Base-by-base conservation (phyloP, 1,140 invertebrate species). In the Drosophila pseudoobscura region DNA sequence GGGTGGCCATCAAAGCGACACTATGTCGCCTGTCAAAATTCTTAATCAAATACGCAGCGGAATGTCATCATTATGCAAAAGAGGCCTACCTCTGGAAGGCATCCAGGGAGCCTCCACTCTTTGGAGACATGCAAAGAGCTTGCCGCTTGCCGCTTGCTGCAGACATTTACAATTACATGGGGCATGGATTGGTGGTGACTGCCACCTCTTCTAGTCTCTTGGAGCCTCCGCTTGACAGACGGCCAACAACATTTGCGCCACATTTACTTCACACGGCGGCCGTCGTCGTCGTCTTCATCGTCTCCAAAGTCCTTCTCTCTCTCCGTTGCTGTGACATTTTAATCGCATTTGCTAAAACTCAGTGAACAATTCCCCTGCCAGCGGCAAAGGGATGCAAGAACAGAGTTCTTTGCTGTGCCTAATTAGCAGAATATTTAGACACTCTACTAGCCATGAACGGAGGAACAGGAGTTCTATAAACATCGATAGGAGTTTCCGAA, bases 281-380 rank as follows among this genome's bases (percentile, higher is more conserved):
- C 71, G 68, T 62, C 75, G 24, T 26, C 24, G 24, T 24, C 24
- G 24, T 20, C 20, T 1, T 20, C 20, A 63, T 74, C 63, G 31
- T 59, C 43, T 53, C 54, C 72, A 75, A 75, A 55, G 71, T 57
- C 61, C 39, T 52, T 75, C 61, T 39, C 53, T 56, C 54, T 47
- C 60, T 52, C 60, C 11, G 35, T 13, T 39, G 35, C 11, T 49
- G 75, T 91, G 89, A 91, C 89, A 91, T 91, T 91, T 91, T 91
- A 91, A 91, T 91, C 89, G 89, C 85, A 91, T 91, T 91, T 91
- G 85, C 89, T 84, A 75, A 91, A 88, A 91, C 83, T 85, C 89
- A 91, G 49, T 91, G 89, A 91, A 76, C 89, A 91, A 88, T 91
- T 90, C 85, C 31, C 60, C 76, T 55, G 53, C 9, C 3, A 31